phyloP scores from a whole-genome alignment of 1,140 invertebrate genomes.

The Microplitis demolitor region DNA sequence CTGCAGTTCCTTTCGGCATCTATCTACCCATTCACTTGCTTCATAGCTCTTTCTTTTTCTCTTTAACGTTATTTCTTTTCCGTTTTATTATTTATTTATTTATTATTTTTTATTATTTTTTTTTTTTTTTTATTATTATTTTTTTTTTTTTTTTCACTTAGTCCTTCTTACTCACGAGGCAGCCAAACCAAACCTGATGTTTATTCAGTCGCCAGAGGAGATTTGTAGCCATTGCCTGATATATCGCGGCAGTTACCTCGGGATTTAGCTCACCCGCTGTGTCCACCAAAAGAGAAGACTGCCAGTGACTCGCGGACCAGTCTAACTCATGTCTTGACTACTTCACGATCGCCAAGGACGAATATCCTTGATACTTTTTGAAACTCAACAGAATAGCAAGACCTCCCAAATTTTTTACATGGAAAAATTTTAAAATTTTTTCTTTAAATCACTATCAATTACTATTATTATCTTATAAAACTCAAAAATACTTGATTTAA shows the following conservation, averaged over 20 bases:
- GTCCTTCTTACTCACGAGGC: not conserved
- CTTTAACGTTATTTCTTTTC: not conserved
- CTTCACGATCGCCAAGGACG: conserved; percentile 11
- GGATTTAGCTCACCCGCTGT: conserved; percentile 39
- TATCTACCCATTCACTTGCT: not conserved
- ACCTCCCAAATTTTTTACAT: not conserved
- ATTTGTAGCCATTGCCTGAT: conserved; percentile 47
- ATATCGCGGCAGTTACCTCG: conserved; percentile 39
- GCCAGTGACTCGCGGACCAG: conserved; percentile 4
- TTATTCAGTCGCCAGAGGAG: conserved; percentile 26
- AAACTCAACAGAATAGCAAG: not conserved
- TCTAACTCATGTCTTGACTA: not conserved
- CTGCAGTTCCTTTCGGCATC: conserved; percentile 12
- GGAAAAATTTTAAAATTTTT: not conserved
- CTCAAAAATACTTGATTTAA: not conserved
- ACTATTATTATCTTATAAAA: not conserved
- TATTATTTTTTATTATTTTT: not conserved
- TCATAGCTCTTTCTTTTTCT: not conserved
- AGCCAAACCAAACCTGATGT: conserved; percentile 16
- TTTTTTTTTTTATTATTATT: conserved; percentile 1
- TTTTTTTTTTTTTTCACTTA: not conserved
- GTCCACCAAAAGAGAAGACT: conserved; percentile 36
- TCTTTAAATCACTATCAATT: not conserved
- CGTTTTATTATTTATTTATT: not conserved
- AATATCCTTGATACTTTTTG: conserved; percentile 8